Conservation (phyloP, 2,113 vertebrate species). For the Podilymbus podiceps region DNA sequence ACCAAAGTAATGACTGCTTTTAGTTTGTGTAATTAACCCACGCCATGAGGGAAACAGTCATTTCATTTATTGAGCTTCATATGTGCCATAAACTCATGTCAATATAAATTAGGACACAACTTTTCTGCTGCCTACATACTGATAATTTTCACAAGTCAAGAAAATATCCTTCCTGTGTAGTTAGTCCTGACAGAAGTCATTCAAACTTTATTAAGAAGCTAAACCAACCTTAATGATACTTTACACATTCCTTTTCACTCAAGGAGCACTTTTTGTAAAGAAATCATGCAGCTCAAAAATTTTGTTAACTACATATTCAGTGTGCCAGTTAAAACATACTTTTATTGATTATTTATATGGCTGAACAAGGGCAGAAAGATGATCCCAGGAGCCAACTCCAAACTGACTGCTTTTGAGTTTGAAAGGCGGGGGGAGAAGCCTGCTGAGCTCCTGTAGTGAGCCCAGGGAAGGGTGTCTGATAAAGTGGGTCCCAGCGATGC, state of each 20-base stretch:
- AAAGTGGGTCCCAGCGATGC: not conserved
- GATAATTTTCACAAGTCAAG: not conserved
- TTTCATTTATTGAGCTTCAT: not conserved
- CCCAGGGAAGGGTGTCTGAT: not conserved
- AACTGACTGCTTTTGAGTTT: not conserved
- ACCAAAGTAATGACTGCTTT: not conserved
- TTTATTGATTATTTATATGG: not conserved
- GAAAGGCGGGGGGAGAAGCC: not conserved
- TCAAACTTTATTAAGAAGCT: not conserved
- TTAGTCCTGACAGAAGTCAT: not conserved
- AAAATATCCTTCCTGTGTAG: not conserved
- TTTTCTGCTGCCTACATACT: not conserved
- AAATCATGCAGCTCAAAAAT: not conserved
- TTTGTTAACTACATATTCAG: not conserved
- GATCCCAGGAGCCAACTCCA: not conserved
- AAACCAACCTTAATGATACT: not conserved
- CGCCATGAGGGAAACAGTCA: not conserved
- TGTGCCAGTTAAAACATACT: not conserved
- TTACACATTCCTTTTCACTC: not conserved
- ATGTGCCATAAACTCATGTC: not conserved
- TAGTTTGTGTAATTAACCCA: not conserved
- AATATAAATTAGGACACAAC: not conserved
- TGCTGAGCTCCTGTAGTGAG: not conserved
- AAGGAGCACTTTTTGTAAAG: not conserved
- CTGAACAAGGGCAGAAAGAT: not conserved